A percentile compares a stretch with the other conserved stretches of the same genome.
phyloP scores from a whole-genome alignment of 2,888 invertebrate genomes.

The Reticulitermes lucifugus region DNA sequence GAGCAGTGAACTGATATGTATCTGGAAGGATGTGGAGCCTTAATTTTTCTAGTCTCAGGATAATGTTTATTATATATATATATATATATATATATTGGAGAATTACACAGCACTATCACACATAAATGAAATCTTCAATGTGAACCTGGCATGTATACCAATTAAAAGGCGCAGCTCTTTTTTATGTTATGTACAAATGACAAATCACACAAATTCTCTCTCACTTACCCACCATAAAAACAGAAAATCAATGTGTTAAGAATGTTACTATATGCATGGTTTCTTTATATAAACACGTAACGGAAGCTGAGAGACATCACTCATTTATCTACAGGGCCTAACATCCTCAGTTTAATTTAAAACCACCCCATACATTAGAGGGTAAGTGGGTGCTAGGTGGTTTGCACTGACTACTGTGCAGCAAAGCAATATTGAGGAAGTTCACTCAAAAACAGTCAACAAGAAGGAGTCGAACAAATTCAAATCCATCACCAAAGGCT shows the following conservation, averaged over 20 bases:
- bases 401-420: constrained; percentile 53
- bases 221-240: constrained; percentile 7
- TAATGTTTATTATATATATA: background rate
- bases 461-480: constrained; percentile 54
- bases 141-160: constrained; percentile 28
- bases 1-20: no score
- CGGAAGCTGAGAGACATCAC: no score
- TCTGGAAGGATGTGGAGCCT: background rate
- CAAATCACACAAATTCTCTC: background rate
- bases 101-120: background rate
- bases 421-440: constrained; percentile 50
- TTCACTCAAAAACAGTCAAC: constrained; percentile 53
- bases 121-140: no score
- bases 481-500: constrained; percentile 55
- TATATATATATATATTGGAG: background rate
- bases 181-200: background rate
- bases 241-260: background rate
- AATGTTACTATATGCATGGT: no score
- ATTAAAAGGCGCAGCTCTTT: constrained; percentile 7
- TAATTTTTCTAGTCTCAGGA: background rate
- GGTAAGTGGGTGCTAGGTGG: constrained; percentile 44
- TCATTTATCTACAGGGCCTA: background rate
- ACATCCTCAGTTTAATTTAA: background rate
- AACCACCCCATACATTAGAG: constrained; percentile 24
- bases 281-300: background rate